Evolutionary conservation across 2,113 vertebrate species (phyloP), one percentile per base, ranked within the genome.

Genomic region (Leptosomus discolor): DNA sequence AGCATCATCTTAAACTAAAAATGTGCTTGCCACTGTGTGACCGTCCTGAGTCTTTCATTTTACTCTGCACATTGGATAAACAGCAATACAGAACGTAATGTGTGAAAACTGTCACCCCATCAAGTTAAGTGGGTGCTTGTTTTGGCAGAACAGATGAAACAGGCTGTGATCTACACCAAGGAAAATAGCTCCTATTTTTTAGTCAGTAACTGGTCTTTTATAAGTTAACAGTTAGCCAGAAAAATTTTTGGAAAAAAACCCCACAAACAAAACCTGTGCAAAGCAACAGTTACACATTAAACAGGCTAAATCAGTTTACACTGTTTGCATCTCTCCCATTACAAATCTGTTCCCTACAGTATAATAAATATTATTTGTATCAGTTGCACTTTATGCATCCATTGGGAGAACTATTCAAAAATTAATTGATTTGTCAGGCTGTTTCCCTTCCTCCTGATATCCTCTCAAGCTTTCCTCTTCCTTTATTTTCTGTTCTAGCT

Each of bases 61-160:
- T 23, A 39, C 57, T 41, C 56, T 41, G 36, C n/a, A 12, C 21
- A 3, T 0, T 46, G 64, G 41, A 30, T 8, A 79, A 65, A n/a
- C n/a, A 48, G 19, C 2, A 63, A 39, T 8, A 30, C 22, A 73
- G 37, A 63, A 85, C 3, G 15, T 14, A 37, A 58, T 0, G 1
- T 11, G 41, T 77, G 77, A 73, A 88, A 88, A 90, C 2, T 60
- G 32, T 26, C 54, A 61, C 22, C 36, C 54, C 58, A 29, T 48
- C 24, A 39, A 60, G 43, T 57, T 8, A 54, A 83, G 51, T 6
- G 36, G 23, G 43, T 78, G 51, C 56, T 68, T 45, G 39, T 46
- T 90, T 69, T 48, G 32, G 50, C 43, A 81, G 60, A 63, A 56
- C 43, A 67, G 32, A 50, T 27, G 37, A 41, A 88, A 73, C 17